Evolutionary conservation across 2,888 invertebrate species (phyloP).

Genomic region (Ormyrus pomaceus): DNA sequence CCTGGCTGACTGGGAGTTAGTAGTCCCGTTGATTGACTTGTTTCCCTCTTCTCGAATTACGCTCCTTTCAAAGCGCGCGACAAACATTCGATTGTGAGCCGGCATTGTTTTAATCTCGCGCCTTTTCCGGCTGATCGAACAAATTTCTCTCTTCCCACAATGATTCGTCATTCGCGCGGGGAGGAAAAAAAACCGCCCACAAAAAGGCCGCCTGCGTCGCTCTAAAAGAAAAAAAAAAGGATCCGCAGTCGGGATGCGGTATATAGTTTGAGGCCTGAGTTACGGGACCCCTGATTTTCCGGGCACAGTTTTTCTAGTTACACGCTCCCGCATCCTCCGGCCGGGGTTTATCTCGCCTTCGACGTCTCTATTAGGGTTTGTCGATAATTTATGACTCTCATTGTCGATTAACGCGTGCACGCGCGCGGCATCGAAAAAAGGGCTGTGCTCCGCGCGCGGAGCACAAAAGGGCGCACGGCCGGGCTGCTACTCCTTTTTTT

Average conservation of each 20-base stretch:
- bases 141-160: too few species aligned
- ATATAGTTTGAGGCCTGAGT: conserved; percentile 66
- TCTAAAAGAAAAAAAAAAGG: too few species aligned
- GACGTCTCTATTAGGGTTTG: conserved; percentile 73
- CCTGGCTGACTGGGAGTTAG: too few species aligned
- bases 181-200: too few species aligned
- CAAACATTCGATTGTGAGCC: too few species aligned
- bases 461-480: conserved; percentile 72
- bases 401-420: conserved; percentile 74
- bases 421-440: conserved; percentile 64
- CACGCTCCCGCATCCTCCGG: conserved; percentile 41
- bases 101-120: neutral
- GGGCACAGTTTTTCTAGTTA: conserved; percentile 57
- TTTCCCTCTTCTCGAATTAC: conserved; percentile 44
- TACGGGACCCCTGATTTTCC: conserved; percentile 66
- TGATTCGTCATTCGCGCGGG: neutral
- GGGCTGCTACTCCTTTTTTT: conserved; percentile 59
- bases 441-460: conserved; percentile 52
- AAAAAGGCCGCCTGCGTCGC: too few species aligned
- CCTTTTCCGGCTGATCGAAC: too few species aligned
- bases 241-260: conserved; percentile 40
- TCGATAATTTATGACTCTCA: conserved; percentile 73
- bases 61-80: neutral
- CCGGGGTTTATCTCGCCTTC: conserved; percentile 54
- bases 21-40: conserved; percentile 48